phyloP scores from a whole-genome alignment of 1,140 invertebrate species.

The Chrysomallon squamiferum region DNA sequence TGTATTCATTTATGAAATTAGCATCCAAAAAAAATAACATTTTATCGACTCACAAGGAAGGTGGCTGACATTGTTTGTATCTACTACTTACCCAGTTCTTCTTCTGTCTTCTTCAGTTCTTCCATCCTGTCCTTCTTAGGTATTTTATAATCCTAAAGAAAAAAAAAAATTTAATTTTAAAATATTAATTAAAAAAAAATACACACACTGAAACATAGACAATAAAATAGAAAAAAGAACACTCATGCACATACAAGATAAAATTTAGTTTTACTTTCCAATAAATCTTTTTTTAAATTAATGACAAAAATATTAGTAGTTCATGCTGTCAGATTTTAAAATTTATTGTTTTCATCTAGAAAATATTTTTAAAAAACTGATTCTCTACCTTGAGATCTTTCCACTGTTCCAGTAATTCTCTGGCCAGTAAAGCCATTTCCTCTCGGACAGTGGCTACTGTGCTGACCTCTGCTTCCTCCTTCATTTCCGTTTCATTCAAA shows the following conservation, averaged over 20 bases:
- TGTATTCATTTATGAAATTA: too few species aligned
- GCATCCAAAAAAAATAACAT: too few species aligned
- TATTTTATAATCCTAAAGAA: constrained; percentile 85
- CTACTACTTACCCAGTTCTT: constrained; percentile 56
- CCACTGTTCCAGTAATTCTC: constrained; percentile 77
- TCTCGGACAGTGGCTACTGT: constrained; percentile 8
- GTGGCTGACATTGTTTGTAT: too few species aligned
- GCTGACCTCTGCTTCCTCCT: constrained; percentile 11
- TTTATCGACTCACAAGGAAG: too few species aligned
- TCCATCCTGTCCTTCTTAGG: constrained; percentile 90
- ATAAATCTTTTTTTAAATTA: too few species aligned
- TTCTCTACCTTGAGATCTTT: constrained; percentile 76
- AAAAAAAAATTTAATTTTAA: too few species aligned
- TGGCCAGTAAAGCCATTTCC: constrained; percentile 65
- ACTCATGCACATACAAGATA: not conserved
- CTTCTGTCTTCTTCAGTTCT: constrained; percentile 61
- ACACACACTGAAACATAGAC: not conserved
- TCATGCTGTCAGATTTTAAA: too few species aligned
- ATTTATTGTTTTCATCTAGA: too few species aligned
- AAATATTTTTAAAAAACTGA: too few species aligned
- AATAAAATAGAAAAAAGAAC: not conserved
- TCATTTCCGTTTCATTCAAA: not conserved
- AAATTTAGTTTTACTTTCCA: too few species aligned
- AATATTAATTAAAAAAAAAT: not conserved
- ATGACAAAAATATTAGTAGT: too few species aligned